Base-by-base conservation (phyloP, 2,113 vertebrate species). In the Tenrec ecaudatus region DNA sequence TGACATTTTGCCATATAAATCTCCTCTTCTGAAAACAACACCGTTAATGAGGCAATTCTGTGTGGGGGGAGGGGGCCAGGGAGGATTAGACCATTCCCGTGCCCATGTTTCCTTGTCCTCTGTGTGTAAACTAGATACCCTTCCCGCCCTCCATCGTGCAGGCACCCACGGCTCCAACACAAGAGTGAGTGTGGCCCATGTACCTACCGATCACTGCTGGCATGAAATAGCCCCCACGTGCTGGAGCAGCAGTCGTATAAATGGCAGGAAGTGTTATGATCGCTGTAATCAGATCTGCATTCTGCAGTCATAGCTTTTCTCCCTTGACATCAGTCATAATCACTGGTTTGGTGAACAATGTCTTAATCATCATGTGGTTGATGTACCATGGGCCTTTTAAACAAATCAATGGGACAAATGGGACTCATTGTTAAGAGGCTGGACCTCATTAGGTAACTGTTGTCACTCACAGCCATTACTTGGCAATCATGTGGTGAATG, bases 401-500 rank as follows among this genome's bases (percentile, higher is more conserved):
- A 91, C 79, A 82, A 91, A 43, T 57, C 79, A 62, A 75, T 27
- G 16, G 10, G 57, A 73, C 40, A 90, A 77, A 38, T n/a, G 23
- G 75, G 12, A 15, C 5, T 38, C 66, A 43, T 66, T 86, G 84
- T 81, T 68, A 93, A 83, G 88, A 90, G 29, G 71, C 77, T 86
- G 36, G 27, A 79, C 47, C 53, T 73, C 31, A 64, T 68, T 43
- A 81, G 38, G 71, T 58, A 81, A 66, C 60, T 80, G 29, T 86
- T 93, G 82, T 81, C 88, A 53, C 53, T 36, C 76, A 68, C 12
- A 3, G 68, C 25, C 43, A 27, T 92, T 88, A 86, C 83, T 83
- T 94, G 88, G 66, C 90, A 78, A 75, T 87, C 89, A 83, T 33
- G 57, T 69, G 64, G 66, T 90, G 94, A 95, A 85, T 86, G 79